phyloP scores from a whole-genome alignment of 2,113 vertebrate species.

The Polyodon spathula region DNA sequence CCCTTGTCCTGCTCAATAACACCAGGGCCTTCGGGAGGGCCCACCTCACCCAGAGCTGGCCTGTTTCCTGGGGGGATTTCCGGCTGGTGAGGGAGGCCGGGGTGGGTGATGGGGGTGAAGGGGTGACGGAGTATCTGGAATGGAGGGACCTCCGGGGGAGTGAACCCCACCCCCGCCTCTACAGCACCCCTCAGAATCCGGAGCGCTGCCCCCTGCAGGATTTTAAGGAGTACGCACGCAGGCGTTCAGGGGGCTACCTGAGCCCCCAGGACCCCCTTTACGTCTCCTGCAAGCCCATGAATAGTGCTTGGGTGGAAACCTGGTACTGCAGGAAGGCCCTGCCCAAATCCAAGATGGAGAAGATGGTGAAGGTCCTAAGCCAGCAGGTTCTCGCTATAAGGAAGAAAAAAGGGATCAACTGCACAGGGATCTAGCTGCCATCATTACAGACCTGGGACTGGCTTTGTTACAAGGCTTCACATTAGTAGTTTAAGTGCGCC shows the following conservation, averaged over 20 bases:
- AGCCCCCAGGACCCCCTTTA: background rate
- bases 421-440: too few species aligned
- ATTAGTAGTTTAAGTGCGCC: too few species aligned
- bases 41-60: constrained; percentile 5
- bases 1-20: constrained; percentile 21
- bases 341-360: constrained; percentile 13
- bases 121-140: constrained; percentile 8
- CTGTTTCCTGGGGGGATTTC: constrained; percentile 2
- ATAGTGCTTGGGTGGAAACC: constrained; percentile 3
- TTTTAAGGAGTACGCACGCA: constrained; percentile 5
- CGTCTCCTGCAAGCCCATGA: constrained; percentile 15
- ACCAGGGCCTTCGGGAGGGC: constrained; percentile 5
- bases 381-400: constrained; percentile 12
- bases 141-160: constrained; percentile 1
- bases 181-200: background rate
- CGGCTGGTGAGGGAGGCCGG: background rate
- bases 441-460: too few species aligned
- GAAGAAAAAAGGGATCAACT: background rate
- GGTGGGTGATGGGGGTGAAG: background rate
- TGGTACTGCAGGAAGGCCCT: constrained; percentile 32
- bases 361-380: constrained; percentile 18
- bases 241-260: background rate
- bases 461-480: too few species aligned
- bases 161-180: background rate
- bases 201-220: constrained; percentile 12